Evolutionary conservation across 2,888 invertebrate species (phyloP), one percentile per base, ranked within the genome.

Genomic region (Macrophya alboannulata): DNA sequence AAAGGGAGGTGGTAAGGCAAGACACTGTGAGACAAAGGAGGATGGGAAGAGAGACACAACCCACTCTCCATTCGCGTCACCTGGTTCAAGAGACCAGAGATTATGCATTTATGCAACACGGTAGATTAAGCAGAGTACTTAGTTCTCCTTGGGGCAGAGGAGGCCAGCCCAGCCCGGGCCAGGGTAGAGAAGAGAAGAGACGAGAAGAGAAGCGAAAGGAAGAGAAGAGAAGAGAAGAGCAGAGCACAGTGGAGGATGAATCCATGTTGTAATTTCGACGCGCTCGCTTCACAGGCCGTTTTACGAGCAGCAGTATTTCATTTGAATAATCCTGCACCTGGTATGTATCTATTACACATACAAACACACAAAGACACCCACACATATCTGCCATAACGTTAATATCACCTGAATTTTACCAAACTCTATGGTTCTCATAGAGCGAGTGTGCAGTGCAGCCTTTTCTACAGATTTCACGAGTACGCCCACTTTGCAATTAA

Each of bases 81-180:
- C 83, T 76, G 86, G 84, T 85, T 85, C 82, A 82, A 82, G 85
- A 85, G 81, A 84, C 86, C 84, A 87, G 85, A 88, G 88, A 90
- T 91, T 91, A 91, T 91, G 90, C 89, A 91, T 91, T 91, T 91
- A 91, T 90, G 90, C 90, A 90, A 90, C 89, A 88, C 88, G 89
- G 88, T 90, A 89, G 88, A 91, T 91, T 91, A 90, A 91, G 88
- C 89, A 87, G 88, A 90, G 89, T 89, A 87, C 89, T 90, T 88
- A 86, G 85, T 86, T 86, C 84, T 55, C 84, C 65, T 83, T 48
- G 31, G 68, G 37, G 68, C 83, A 51, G 83, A 62, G 62, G 10
- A 62, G 81, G 55, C 48, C 55, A 79, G 31, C 31, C 37, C 65
- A 68, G 68, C 4, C n/a, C 68, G 10, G 68, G 3, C n/a, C 25